Base-by-base conservation (phyloP, 2,888 invertebrate species). In the Graphium colonna region DNA sequence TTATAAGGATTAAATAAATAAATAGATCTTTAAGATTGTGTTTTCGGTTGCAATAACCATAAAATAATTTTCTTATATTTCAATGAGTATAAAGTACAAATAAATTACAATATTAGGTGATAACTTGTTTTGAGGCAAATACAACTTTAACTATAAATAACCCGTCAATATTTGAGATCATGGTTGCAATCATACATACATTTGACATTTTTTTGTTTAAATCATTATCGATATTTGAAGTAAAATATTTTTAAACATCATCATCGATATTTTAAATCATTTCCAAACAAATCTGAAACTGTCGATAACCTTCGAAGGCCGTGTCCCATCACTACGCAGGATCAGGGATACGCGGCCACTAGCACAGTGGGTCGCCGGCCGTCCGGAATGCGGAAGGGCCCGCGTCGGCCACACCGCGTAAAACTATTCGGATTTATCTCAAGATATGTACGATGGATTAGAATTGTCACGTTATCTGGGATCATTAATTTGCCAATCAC, bases 261-360 rank as follows among this genome's bases (percentile, higher is more conserved):
- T n/a, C n/a, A n/a, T n/a, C n/a, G n/a, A 26, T 26, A 26, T 26
- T 26, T 26, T 26, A 26, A 26, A 26, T 26, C 26, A 5, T 5
- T 26, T 26, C 4, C 3, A 3, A 40, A 40, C 16, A 5, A 40
- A 40, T 45, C 18, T 54, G 44, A 56, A 5, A 3, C 33, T 42
- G 3, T 58, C 60, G 54, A 58, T 60, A 50, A 12, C 12, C 7
- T 13, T 41, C 1, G 16, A 36, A 3, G 55, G 67, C 71, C 69
- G 67, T 60, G 60, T 65, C 60, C 42, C 82, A 71, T 60, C 79
- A 72, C 81, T 69, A 68, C 63, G 47, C 80, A 87, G 87, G 87
- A 88, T 85, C 84, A 87, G 83, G 85, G 82, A 81, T 82, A 85
- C 71, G 79, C 81, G 87, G 88, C 72, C 86, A 89, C 71, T 89